Conservation (phyloP, 2,888 invertebrate genomes). For the Mechanitis mazaeus region DNA sequence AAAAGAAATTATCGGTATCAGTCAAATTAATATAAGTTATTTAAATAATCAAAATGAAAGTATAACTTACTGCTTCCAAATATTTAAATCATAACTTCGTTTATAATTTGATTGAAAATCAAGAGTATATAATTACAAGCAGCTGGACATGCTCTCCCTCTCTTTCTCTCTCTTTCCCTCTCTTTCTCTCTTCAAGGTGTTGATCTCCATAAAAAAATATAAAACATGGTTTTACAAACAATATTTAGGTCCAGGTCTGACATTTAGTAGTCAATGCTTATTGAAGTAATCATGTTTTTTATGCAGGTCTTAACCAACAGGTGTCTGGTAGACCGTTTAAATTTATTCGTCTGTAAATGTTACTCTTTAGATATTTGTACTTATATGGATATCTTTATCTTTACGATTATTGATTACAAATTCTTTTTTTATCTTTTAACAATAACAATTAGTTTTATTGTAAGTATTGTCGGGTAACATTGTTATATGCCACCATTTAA, state of each 20-base stretch:
- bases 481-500: constrained; percentile 49
- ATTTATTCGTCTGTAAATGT: neutral
- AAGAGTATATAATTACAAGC: constrained; percentile 28
- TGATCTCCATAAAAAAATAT: constrained; percentile 67
- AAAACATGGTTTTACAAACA: constrained; percentile 72
- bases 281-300: constrained; percentile 59
- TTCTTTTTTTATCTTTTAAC: neutral
- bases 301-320: constrained; percentile 48
- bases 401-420: neutral
- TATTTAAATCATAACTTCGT: constrained; percentile 28
- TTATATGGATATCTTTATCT: neutral
- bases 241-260: constrained; percentile 73
- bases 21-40: neutral
- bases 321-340: constrained; percentile 45
- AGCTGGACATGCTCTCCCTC: constrained; percentile 32
- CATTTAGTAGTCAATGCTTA: constrained; percentile 73
- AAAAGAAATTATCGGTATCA: neutral
- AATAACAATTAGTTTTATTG: constrained; percentile 54
- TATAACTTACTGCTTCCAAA: constrained; percentile 18
- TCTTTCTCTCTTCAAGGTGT: constrained; percentile 60
- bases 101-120: constrained; percentile 43
- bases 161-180: no score
- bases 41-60: constrained; percentile 4
- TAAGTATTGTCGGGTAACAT: constrained; percentile 8
- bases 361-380: neutral